Conservation (phyloP, 1,140 invertebrate species). For the Patella vulgata region DNA sequence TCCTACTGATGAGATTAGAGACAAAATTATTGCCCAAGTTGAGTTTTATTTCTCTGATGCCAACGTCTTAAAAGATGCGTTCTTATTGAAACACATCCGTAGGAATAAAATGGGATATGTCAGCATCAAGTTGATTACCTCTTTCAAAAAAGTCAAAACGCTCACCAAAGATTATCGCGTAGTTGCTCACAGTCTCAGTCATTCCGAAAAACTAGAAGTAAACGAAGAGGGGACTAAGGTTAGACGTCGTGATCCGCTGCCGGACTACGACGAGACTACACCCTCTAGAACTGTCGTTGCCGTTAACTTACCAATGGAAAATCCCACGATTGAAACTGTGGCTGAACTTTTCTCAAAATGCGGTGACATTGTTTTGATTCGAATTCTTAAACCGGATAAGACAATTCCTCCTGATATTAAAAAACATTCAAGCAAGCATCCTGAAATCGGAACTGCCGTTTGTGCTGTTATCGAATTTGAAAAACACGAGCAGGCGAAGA, state of each 20-base stretch:
- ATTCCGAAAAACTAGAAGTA: conserved; percentile 84
- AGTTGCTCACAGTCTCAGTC: conserved; percentile 82
- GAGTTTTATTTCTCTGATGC: conserved; percentile 93
- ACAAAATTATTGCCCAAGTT: conserved; percentile 62
- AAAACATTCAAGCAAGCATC: conserved; percentile 88
- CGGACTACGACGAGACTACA: conserved; percentile 89
- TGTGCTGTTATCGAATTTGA: conserved; percentile 92
- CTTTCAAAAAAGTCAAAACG: conserved; percentile 78
- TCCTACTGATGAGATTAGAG: conserved; percentile 56
- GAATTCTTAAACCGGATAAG: conserved; percentile 86
- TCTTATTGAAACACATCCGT: conserved; percentile 92
- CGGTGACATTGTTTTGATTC: conserved; percentile 87
- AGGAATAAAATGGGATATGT: conserved; percentile 95
- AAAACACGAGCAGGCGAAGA: conserved; percentile 83
- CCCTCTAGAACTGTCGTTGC: conserved; percentile 89
- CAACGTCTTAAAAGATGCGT: conserved; percentile 94
- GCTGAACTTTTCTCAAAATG: conserved; percentile 87
- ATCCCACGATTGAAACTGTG: conserved; percentile 85
- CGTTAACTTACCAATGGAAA: conserved; percentile 83
- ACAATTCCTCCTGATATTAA: conserved; percentile 87
- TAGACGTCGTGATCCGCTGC: conserved; percentile 84
- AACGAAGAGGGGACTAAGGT: conserved; percentile 92
- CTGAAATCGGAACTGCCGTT: conserved; percentile 82
- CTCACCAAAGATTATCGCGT: conserved; percentile 93
- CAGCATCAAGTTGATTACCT: conserved; percentile 91